Conservation (phyloP, 2,113 vertebrate genomes). For the Micronycteris hirsuta region DNA sequence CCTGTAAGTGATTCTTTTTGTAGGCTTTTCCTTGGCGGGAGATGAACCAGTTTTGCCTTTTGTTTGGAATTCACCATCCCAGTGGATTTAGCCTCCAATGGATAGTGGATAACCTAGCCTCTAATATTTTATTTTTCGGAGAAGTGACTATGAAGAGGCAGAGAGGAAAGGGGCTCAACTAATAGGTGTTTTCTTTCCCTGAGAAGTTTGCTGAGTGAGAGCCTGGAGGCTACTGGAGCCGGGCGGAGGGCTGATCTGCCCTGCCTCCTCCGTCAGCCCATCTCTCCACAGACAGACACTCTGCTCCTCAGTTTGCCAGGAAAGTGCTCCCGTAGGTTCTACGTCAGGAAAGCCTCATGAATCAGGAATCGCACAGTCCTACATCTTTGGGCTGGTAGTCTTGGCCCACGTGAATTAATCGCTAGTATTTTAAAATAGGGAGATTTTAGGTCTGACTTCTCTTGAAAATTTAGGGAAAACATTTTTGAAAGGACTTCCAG, state of each 20-base stretch:
- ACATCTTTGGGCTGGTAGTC: not conserved
- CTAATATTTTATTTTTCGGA: not conserved
- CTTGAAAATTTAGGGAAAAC: not conserved
- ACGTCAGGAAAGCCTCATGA: not conserved
- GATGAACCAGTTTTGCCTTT: slow-evolving; percentile 5
- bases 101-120: not conserved
- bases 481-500: not conserved
- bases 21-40: slow-evolving; percentile 28
- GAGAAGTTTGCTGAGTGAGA: not conserved
- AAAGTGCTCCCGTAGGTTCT: not conserved
- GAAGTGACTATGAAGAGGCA: not conserved
- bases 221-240: not conserved
- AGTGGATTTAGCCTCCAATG: too few species aligned
- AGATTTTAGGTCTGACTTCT: not conserved
- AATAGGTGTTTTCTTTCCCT: not conserved
- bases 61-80: slow-evolving; percentile 12
- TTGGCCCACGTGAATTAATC: not conserved
- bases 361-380: not conserved
- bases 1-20: not conserved
- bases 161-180: not conserved
- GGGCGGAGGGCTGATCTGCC: not conserved
- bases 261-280: not conserved
- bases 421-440: not conserved
- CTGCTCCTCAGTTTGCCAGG: not conserved
- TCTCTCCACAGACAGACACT: not conserved